These are phyloP conservation scores for Heliocidaris tuberculata DNA, from an alignment of 35 echinoderm and acorn worm species.

Conservation along the genomic window DNA sequence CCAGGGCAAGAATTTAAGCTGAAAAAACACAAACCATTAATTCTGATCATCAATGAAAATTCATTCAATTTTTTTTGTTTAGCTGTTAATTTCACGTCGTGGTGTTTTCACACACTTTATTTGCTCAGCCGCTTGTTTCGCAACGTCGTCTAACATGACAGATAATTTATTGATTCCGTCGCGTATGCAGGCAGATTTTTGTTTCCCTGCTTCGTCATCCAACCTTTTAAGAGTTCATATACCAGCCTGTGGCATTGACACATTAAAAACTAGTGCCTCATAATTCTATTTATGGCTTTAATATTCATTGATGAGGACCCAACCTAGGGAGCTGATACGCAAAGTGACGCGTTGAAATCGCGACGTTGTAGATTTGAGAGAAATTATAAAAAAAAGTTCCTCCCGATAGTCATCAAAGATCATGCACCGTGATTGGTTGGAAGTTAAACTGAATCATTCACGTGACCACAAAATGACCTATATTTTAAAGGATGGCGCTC, in stretches of 20 bases:
- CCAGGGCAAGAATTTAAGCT: neutral
- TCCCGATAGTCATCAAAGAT: neutral
- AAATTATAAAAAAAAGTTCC: neutral
- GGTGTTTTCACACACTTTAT: neutral
- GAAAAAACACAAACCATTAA: neutral
- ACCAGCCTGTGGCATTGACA: neutral
- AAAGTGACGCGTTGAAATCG: too few relatives aligned
- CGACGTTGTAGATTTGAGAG: too few relatives aligned
- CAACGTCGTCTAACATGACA: neutral
- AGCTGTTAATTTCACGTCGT: neutral
- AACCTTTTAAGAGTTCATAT: neutral
- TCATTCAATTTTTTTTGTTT: neutral
- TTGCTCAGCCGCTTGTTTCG: neutral
- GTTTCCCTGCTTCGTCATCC: neutral
- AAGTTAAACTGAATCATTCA: neutral
- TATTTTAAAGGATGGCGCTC: too few relatives aligned
- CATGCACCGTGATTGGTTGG: neutral
- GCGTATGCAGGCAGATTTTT: neutral
- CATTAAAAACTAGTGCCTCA: neutral
- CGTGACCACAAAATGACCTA: neutral
- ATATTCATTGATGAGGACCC: neutral
- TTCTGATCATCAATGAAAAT: neutral
- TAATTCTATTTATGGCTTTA: neutral
- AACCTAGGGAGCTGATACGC: neutral
- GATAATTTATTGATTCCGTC: constrained; percentile 12